These are phyloP conservation scores for Corbicula japonica DNA, from an alignment of 2,888 invertebrate genomes.

Conservation along the genomic window DNA sequence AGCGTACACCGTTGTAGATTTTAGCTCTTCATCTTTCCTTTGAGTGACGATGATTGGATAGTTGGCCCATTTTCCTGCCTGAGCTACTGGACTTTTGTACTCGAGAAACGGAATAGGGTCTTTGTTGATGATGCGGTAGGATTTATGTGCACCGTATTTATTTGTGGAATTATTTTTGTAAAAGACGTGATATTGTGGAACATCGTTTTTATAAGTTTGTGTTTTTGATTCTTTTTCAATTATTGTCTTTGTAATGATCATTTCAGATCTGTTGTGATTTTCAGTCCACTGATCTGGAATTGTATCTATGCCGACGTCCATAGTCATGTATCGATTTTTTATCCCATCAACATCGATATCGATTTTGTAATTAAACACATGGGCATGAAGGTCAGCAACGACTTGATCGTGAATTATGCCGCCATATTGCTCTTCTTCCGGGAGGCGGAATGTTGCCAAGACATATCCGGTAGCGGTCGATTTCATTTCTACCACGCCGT, in stretches of 20 bases:
- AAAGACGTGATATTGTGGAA: conserved; percentile 31
- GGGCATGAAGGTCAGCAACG: conserved; percentile 75
- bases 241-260: too few species aligned
- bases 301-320: conserved; percentile 63
- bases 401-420: conserved; percentile 65
- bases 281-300: too few species aligned
- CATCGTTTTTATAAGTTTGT: too few species aligned
- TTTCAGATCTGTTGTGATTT: too few species aligned
- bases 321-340: conserved; percentile 71
- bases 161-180: conserved; percentile 25
- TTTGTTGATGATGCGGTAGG: conserved; percentile 69
- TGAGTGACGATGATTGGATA: conserved; percentile 76
- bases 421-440: conserved; percentile 67
- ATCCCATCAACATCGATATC: conserved; percentile 78
- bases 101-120: conserved; percentile 68
- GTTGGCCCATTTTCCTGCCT: conserved; percentile 72
- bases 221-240: too few species aligned
- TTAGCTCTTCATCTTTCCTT: conserved; percentile 72
- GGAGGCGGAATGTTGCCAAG: conserved; percentile 67
- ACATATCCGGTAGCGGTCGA: conserved; percentile 78
- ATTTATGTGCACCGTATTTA: conserved; percentile 49
- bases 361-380: conserved; percentile 77
- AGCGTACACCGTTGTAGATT: conserved; percentile 74
- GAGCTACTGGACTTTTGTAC: conserved; percentile 34
- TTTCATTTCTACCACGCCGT: conserved; percentile 76